Evolutionary conservation across 2,113 vertebrate genomes (phyloP).

Genomic region (Miniopterus natalensis): DNA sequence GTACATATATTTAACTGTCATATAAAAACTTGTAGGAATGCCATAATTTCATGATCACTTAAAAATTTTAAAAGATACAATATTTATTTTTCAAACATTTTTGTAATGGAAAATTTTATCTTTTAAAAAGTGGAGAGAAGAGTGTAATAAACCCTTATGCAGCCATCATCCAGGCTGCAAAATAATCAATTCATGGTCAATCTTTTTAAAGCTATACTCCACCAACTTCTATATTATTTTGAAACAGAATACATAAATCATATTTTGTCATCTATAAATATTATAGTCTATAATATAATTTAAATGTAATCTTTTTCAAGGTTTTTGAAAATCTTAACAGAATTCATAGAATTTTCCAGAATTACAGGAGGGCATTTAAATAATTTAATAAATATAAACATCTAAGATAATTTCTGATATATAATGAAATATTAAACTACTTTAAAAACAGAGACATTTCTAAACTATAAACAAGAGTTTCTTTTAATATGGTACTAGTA

Average conservation of each 20-base stretch:
- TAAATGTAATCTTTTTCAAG: not conserved
- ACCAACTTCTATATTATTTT: not conserved
- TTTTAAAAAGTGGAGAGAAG: not conserved
- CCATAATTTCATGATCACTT: not conserved
- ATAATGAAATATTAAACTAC: not conserved
- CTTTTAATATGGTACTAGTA: not conserved
- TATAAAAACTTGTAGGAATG: not conserved
- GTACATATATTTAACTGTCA: not conserved
- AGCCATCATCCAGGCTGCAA: not conserved
- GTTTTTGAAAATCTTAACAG: not conserved
- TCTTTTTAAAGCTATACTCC: not conserved
- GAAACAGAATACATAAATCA: not conserved
- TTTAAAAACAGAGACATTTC: not conserved
- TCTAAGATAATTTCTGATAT: not conserved
- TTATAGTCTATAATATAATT: not conserved
- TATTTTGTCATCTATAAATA: not conserved
- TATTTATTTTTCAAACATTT: not conserved
- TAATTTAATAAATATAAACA: not conserved
- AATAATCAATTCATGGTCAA: not conserved
- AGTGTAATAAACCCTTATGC: not conserved
- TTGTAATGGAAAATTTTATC: not conserved
- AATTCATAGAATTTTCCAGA: slow-evolving; percentile 2
- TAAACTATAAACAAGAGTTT: not conserved
- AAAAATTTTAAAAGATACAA: not conserved
- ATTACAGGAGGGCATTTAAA: not conserved